Percentiles rank a stretch among this genome's conserved stretches.
Conservation (phyloP, 2,888 invertebrate species). For the Luperina testacea region DNA sequence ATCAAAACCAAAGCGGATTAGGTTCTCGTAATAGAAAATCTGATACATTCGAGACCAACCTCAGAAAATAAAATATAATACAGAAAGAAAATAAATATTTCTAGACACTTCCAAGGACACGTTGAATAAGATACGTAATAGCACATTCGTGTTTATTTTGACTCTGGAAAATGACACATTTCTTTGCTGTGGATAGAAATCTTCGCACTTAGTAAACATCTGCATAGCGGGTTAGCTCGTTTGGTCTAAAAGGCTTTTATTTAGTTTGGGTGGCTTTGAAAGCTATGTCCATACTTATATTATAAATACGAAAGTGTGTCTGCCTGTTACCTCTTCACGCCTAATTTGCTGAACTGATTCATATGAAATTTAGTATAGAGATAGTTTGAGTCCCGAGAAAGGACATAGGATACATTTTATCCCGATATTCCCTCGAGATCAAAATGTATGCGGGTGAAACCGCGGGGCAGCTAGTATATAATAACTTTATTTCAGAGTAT, state of each 20-base stretch:
- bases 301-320: no score
- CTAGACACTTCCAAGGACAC: constrained; percentile 3
- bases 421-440: no score
- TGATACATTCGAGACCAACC: constrained; percentile 12
- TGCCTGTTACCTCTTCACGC: no score
- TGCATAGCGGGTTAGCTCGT: constrained; percentile 3
- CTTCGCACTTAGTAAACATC: constrained; percentile 14
- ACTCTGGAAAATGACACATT: background rate
- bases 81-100: constrained; percentile 8
- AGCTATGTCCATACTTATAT: background rate
- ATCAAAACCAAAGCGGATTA: constrained; percentile 34
- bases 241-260: constrained; percentile 12
- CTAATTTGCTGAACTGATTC: no score
- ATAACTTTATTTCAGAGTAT: no score
- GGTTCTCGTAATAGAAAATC: constrained; percentile 23
- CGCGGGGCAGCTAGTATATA: no score
- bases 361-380: no score
- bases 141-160: constrained; percentile 25
- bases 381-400: no score
- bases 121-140: background rate
- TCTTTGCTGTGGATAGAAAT: constrained; percentile 13
- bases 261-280: background rate
- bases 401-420: no score
- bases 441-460: no score
- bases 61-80: background rate